phyloP scores from a whole-genome alignment of 1,140 invertebrate species.

The Lasioglossum albipes region DNA sequence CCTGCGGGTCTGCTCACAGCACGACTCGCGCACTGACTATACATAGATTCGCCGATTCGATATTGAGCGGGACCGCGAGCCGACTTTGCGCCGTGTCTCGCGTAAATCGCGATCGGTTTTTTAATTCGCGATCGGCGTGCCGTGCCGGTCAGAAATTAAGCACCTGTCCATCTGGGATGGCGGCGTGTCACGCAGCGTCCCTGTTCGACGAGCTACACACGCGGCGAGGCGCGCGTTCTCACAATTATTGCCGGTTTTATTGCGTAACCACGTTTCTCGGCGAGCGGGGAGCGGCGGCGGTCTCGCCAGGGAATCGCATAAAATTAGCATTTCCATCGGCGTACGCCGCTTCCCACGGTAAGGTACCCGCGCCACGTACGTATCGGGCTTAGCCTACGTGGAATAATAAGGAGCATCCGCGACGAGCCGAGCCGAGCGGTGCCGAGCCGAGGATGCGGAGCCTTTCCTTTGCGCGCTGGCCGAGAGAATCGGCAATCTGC shows the following conservation, averaged over 20 bases:
- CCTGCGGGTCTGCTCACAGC: too few species aligned
- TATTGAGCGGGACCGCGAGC: too few species aligned
- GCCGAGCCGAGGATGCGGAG: neutral
- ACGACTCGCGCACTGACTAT: neutral
- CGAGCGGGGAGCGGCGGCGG: conserved; percentile 17
- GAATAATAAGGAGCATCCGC: conserved; percentile 64
- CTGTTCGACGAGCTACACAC: conserved; percentile 2
- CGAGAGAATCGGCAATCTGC: neutral
- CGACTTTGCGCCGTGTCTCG: too few species aligned
- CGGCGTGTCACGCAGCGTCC: conserved; percentile 38
- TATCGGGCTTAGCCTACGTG: conserved; percentile 40
- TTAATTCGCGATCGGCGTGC: neutral
- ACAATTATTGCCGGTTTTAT: conserved; percentile 60
- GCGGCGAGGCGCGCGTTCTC: conserved; percentile 46
- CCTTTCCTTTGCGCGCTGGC: conserved; percentile 31
- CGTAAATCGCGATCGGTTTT: too few species aligned
- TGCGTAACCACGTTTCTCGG: conserved; percentile 53
- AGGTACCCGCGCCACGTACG: conserved; percentile 22
- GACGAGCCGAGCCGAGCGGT: neutral
- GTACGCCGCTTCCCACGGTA: conserved; percentile 59
- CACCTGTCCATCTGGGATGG: conserved; percentile 19
- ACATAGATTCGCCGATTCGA: too few species aligned
- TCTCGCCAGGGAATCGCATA: conserved; percentile 59
- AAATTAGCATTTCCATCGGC: conserved; percentile 66
- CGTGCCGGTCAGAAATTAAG: conserved; percentile 27